Percentiles rank a stretch among this genome's conserved stretches.
Evolutionary conservation across 2,113 vertebrate species (phyloP).

Genomic region (Emydocephalus ijimae): DNA sequence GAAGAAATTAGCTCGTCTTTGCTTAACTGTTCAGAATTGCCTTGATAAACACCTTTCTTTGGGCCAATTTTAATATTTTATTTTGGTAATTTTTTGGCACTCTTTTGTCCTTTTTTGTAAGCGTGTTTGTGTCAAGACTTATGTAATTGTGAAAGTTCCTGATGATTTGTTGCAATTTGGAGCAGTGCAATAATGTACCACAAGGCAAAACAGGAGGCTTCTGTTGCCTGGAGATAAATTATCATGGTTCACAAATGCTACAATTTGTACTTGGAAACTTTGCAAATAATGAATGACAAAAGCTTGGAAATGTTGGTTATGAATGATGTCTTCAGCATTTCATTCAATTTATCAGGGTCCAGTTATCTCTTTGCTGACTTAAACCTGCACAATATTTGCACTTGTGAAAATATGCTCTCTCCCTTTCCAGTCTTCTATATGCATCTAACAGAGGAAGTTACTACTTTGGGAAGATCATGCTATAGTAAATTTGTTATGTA

Average conservation of each 20-base stretch:
- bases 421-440: not conserved
- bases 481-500: not conserved
- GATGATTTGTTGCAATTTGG: conserved; percentile 5
- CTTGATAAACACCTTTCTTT: not conserved
- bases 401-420: not conserved
- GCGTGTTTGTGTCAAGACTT: not conserved
- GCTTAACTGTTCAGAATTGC: not conserved
- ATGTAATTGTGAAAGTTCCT: not conserved
- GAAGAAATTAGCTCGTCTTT: not conserved
- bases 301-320: conserved; percentile 16
- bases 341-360: not conserved
- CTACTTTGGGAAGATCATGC: not conserved
- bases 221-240: conserved; percentile 24
- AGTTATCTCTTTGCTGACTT: conserved; percentile 12
- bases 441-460: not conserved
- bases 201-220: conserved; percentile 31
- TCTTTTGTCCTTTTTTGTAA: conserved; percentile 19
- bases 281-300: conserved; percentile 50
- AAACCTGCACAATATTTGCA: not conserved
- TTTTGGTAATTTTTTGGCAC: not conserved
- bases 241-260: conserved; percentile 37
- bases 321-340: conserved; percentile 16
- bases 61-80: not conserved
- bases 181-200: conserved; percentile 8
- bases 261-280: conserved; percentile 37